phyloP scores from a whole-genome alignment of 2,797 vertebrate species.

The Tragelaphus eurycerus region DNA sequence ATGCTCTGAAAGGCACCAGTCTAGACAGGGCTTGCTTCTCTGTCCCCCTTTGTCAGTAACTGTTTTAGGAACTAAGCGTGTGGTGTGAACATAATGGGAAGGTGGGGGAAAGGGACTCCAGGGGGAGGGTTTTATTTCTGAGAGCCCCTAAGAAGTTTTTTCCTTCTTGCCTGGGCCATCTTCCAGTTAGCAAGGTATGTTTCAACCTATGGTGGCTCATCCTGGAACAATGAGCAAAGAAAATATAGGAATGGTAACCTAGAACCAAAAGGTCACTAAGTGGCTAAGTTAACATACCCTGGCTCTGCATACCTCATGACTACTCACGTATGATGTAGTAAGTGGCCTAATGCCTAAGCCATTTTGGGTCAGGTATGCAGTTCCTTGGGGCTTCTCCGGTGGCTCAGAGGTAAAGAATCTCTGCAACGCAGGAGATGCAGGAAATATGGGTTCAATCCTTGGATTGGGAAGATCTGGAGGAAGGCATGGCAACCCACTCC shows the following conservation, averaged over 20 bases:
- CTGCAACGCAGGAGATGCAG: not conserved
- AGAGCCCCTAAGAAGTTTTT: not conserved
- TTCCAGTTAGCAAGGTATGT: not conserved
- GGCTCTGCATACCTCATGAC: not conserved
- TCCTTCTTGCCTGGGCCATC: not conserved
- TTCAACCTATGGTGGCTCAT: not conserved
- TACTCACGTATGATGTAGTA: not conserved
- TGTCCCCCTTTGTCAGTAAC: not conserved
- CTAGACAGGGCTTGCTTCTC: not conserved
- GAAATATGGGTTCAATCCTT: not conserved
- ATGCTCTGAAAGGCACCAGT: not conserved
- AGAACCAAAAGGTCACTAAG: not conserved
- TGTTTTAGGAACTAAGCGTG: not conserved
- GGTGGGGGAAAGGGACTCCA: not conserved
- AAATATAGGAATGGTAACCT: not conserved
- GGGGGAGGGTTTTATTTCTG: not conserved
- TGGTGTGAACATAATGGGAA: not conserved
- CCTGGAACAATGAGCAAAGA: not conserved
- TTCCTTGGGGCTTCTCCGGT: not conserved
- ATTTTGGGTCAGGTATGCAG: not conserved
- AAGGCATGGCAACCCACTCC: not conserved
- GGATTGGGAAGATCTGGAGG: not conserved
- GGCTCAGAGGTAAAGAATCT: not conserved
- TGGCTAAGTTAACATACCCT: not conserved
- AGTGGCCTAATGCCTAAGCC: not conserved